Percentiles rank a stretch among this genome's conserved stretches.
These are phyloP conservation scores for Choristoneura fumiferana DNA, from an alignment of 1,140 invertebrate genomes.

Conservation along the genomic window DNA sequence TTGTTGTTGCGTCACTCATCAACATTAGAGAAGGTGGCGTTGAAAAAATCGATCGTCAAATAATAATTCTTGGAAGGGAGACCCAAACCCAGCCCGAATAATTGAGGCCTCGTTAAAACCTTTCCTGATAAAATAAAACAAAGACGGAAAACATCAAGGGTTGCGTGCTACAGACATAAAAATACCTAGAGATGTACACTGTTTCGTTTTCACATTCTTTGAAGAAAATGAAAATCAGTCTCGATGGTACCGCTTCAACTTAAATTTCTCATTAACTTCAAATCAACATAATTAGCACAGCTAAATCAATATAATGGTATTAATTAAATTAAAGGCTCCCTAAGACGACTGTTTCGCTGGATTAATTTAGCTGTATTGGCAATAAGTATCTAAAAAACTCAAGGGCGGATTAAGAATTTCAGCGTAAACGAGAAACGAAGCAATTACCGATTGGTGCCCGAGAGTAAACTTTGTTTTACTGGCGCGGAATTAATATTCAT, in stretches of 20 bases:
- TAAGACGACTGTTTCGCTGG: too few relatives aligned
- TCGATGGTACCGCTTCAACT: too few relatives aligned
- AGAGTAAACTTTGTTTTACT: conserved; percentile 72
- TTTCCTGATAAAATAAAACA: neutral
- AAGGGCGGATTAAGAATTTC: conserved; percentile 53
- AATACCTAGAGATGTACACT: too few relatives aligned
- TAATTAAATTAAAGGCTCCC: too few relatives aligned
- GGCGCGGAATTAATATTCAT: conserved; percentile 74
- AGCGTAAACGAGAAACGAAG: conserved; percentile 61
- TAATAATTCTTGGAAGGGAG: neutral
- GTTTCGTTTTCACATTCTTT: neutral
- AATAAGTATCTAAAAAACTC: conserved; percentile 42
- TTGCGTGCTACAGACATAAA: neutral
- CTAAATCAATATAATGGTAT: too few relatives aligned
- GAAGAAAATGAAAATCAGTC: too few relatives aligned
- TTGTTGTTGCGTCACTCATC: neutral
- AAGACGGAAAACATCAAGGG: neutral
- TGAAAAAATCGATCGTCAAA: neutral
- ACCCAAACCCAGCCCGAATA: neutral
- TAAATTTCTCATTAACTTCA: too few relatives aligned
- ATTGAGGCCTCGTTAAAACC: neutral
- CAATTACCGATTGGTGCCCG: conserved; percentile 66
- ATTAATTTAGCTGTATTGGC: conserved; percentile 32
- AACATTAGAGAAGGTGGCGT: neutral
- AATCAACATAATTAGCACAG: too few relatives aligned